Evolutionary conservation across 2,797 vertebrate species (phyloP).

Genomic region (Falco naumanni): DNA sequence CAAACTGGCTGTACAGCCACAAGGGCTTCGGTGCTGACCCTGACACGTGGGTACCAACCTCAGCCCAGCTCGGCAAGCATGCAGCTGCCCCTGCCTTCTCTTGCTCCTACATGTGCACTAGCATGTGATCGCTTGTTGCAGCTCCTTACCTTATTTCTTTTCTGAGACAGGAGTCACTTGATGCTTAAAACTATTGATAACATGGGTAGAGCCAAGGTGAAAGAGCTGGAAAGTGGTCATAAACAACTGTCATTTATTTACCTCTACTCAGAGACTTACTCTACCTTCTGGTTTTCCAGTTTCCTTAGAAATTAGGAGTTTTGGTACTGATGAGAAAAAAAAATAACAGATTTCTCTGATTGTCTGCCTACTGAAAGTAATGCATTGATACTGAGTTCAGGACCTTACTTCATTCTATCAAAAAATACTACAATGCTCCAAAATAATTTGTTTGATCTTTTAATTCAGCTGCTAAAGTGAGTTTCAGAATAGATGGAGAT

Average conservation of each 20-base stretch:
- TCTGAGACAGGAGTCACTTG: neutral
- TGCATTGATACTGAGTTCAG: neutral
- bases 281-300: neutral
- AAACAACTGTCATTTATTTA: neutral
- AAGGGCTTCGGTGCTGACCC: neutral
- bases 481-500: neutral
- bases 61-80: neutral
- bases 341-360: neutral
- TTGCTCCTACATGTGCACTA: rapidly evolving
- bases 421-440: neutral
- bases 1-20: neutral
- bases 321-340: neutral
- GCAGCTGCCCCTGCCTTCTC: too few species aligned
- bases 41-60: rapidly evolving
- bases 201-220: neutral
- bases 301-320: neutral
- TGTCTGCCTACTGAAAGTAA: neutral
- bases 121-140: rapidly evolving
- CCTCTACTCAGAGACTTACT: neutral
- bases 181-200: neutral
- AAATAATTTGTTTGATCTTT: neutral
- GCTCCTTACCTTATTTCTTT: neutral
- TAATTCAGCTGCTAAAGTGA: neutral
- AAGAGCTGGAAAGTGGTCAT: neutral
- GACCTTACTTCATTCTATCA: neutral